phyloP scores from a whole-genome alignment of 2,113 vertebrate species.

The Lasiurus borealis region DNA sequence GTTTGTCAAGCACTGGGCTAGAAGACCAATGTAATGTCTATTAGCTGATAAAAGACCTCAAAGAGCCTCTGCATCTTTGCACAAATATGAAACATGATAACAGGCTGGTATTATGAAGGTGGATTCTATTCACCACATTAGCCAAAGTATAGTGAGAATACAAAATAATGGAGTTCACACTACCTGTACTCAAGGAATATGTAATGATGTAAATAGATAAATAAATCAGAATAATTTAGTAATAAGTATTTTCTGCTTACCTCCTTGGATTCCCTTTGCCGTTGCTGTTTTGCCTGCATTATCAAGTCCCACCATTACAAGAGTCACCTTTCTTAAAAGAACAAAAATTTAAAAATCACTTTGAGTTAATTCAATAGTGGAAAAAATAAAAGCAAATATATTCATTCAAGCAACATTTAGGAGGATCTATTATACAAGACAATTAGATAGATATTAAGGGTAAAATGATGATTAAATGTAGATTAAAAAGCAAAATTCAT shows the following conservation, averaged over 20 bases:
- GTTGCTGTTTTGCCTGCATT: slow-evolving; percentile 97
- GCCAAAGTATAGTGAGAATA: not conserved
- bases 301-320: slow-evolving; percentile 98
- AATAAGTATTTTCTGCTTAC: slow-evolving; percentile 83
- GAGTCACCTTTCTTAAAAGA: slow-evolving; percentile 94
- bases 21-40: not conserved
- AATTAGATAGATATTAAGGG: not conserved
- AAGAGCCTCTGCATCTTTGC: not conserved
- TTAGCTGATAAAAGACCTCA: not conserved
- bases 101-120: not conserved
- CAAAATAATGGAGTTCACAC: not conserved
- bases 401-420: slow-evolving; percentile 58
- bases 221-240: not conserved
- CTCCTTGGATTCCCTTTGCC: slow-evolving; percentile 96
- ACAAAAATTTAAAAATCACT: slow-evolving; percentile 57
- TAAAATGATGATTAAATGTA: not conserved
- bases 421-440: not conserved
- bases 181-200: not conserved
- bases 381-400: slow-evolving; percentile 45
- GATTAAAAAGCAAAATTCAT: slow-evolving; percentile 44
- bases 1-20: not conserved
- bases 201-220: slow-evolving; percentile 26
- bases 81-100: not conserved
- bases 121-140: not conserved
- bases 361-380: slow-evolving; percentile 41